phyloP scores from a whole-genome alignment of 2,113 vertebrate genomes.

The Galbula dea region DNA sequence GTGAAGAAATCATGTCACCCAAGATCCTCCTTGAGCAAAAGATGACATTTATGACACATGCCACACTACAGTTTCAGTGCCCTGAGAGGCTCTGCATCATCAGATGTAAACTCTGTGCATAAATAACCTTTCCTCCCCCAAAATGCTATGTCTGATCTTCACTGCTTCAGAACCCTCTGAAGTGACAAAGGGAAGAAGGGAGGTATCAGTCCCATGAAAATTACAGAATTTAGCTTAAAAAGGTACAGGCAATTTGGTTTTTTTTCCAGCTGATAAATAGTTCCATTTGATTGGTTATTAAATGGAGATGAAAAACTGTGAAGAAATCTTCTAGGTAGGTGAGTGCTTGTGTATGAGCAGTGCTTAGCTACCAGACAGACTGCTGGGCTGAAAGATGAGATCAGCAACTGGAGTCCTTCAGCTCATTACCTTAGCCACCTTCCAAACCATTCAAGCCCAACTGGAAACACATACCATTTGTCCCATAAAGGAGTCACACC shows the following conservation, averaged over 20 bases:
- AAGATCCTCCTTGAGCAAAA: background rate
- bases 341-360: conserved; percentile 23
- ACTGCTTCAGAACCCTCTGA: background rate
- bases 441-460: conserved; percentile 62
- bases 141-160: background rate
- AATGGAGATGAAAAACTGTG: conserved; percentile 37
- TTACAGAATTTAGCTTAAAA: background rate
- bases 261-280: background rate
- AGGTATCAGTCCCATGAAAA: background rate
- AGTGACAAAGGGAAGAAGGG: background rate
- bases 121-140: background rate
- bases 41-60: background rate
- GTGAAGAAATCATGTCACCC: background rate
- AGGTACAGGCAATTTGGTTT: background rate
- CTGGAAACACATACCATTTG: conserved; percentile 46
- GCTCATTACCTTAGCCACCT: conserved; percentile 63
- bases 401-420: conserved; percentile 58
- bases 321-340: conserved; percentile 37
- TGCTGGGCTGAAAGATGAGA: conserved; percentile 64
- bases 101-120: background rate
- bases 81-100: background rate
- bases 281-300: conserved; percentile 22
- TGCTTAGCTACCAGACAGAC: conserved; percentile 49
- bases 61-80: background rate
- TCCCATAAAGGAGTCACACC: conserved; percentile 46